Base-by-base conservation (phyloP, 1,140 invertebrate species). In the Aphelinus certus region DNA sequence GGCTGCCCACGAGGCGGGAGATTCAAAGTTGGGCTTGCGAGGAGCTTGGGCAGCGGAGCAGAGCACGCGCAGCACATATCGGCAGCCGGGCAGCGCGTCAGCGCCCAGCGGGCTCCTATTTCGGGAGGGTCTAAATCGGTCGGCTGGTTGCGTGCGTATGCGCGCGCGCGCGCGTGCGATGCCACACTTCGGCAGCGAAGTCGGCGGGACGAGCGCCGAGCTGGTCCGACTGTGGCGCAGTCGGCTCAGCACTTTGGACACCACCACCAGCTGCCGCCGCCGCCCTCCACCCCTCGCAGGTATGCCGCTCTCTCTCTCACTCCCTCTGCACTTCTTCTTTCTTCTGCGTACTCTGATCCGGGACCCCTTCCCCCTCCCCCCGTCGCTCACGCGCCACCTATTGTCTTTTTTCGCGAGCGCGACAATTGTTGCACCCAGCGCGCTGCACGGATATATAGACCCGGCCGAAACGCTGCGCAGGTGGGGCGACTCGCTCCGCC, bases 101-200 rank as follows among this genome's bases (percentile, higher is more conserved):
- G 51, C 51, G 26, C 26, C 26, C 26, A 26, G 26, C 26, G 26
- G 26, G 26, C 62, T 65, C 79, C 84, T 87, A 87, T 87, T 87
- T 87, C 80, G 81, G 84, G 79, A 77, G 78, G 7, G 48, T 73
- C 71, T 73, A 73, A 67, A 53, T 73, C 64, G 55, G 71, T 60
- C 3, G 26, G 26, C 26, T 26, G 26, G 26, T 26, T 26, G 26
- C 4, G 4, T 6, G 77, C 85, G 84, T 87, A 87, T 86, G 81
- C 85, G 72, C 78, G 83, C 81, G 70, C 26, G 26, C 26, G 26
- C 26, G 26, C 82, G 79, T 81, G 82, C 85, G 85, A 88, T 87
- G 85, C 82, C 85, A 82, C 81, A 84, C 84, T 84, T 85, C 77
- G 77, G 78, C 73, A 43, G 7, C 78, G 79, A 66, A 73, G 76